Percentiles rank a stretch among this genome's conserved stretches.
Conservation (phyloP, 2,888 invertebrate genomes). For the Agrenia bidenticulata region DNA sequence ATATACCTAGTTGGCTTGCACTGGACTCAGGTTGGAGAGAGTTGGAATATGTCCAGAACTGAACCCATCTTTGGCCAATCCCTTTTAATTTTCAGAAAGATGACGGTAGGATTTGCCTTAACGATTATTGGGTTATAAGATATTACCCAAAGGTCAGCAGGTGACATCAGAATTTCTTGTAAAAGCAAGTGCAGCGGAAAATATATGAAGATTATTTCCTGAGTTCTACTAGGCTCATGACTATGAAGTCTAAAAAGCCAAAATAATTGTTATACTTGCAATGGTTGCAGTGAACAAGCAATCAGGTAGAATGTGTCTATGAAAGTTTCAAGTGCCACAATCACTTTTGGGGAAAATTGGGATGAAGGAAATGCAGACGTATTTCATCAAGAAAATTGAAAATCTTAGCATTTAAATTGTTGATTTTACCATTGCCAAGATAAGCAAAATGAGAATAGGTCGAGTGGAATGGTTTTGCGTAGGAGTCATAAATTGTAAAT, state of each 20-base stretch:
- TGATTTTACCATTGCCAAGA: background rate
- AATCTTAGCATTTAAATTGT: slow-evolving; percentile 4
- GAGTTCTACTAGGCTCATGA: too few species aligned
- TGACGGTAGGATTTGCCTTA: background rate
- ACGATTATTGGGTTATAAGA: background rate
- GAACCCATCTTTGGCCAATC: slow-evolving; percentile 1
- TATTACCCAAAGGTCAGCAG: background rate
- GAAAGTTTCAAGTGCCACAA: background rate
- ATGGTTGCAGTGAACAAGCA: too few species aligned
- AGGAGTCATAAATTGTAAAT: slow-evolving; percentile 15
- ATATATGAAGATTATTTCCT: too few species aligned
- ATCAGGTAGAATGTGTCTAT: too few species aligned
- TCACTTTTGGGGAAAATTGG: background rate
- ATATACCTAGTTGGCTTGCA: background rate
- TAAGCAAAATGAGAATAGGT: background rate
- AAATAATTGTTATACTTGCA: too few species aligned
- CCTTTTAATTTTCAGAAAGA: background rate
- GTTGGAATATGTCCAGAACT: background rate
- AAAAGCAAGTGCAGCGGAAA: too few species aligned
- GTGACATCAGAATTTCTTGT: slow-evolving; percentile 1
- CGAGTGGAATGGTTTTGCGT: background rate
- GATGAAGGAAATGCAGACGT: background rate
- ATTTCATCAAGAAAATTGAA: background rate
- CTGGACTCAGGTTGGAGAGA: background rate
- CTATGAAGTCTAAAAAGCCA: too few species aligned